Conservation (phyloP, 2,113 vertebrate species). For the Melospiza melodia region DNA sequence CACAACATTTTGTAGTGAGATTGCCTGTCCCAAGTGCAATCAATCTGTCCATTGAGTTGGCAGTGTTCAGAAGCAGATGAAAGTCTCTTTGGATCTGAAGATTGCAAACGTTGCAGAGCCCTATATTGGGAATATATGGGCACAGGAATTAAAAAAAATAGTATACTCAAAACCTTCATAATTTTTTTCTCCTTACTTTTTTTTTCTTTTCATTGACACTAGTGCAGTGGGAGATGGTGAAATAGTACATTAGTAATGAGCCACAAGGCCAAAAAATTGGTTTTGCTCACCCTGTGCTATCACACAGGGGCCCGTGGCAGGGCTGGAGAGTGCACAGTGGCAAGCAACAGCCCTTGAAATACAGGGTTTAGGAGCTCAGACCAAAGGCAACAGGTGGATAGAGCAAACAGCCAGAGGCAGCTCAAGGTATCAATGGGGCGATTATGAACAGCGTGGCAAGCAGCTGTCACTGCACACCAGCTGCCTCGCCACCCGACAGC, state of each 20-base stretch:
- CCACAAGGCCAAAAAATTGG: not conserved
- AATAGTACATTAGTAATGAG: not conserved
- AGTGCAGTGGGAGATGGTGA: not conserved
- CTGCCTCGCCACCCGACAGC: not conserved
- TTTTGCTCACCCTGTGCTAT: not conserved
- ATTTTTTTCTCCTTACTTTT: not conserved
- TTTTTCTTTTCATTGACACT: not conserved
- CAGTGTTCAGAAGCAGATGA: not conserved
- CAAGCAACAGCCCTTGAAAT: not conserved
- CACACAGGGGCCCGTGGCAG: rapidly evolving
- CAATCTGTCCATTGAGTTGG: not conserved
- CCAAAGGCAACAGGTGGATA: constrained; percentile 57
- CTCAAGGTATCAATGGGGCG: constrained; percentile 28
- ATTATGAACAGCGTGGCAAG: not conserved
- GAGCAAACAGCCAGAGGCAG: not conserved
- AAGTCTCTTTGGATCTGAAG: not conserved
- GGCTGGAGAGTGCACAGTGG: not conserved
- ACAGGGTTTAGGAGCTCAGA: not conserved
- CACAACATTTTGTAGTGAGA: not conserved
- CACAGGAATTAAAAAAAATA: not conserved
- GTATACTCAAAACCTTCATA: not conserved
- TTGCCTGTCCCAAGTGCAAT: not conserved
- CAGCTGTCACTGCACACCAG: constrained; percentile 45
- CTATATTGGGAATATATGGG: not conserved
- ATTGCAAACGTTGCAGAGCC: not conserved